A percentile compares a stretch with the other conserved stretches of the same genome.
Evolutionary conservation across 2,797 vertebrate genomes (phyloP).

Genomic region (Sus cebifrons): DNA sequence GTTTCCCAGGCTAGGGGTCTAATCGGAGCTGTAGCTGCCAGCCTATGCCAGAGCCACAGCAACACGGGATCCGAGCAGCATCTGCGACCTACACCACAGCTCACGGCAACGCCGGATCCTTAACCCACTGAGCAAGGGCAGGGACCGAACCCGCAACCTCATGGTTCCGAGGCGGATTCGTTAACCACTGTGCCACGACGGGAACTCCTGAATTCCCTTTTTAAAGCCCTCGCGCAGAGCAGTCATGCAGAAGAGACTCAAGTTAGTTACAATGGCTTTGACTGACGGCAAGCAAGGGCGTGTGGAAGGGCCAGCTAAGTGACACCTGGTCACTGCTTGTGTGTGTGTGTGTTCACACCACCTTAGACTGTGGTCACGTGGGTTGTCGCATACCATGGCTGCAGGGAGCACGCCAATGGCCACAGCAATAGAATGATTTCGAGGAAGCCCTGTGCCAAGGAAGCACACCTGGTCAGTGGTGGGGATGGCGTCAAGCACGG

Average conservation of each 20-base stretch:
- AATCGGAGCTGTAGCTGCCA: too few relatives aligned
- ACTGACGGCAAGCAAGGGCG: neutral
- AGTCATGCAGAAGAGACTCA: neutral
- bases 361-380: neutral
- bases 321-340: neutral
- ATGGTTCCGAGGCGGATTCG: too few relatives aligned
- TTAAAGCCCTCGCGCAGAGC: slow-evolving; percentile 49
- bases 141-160: too few relatives aligned
- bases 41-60: too few relatives aligned
- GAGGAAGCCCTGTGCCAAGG: neutral
- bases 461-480: neutral
- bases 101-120: too few relatives aligned
- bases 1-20: too few relatives aligned
- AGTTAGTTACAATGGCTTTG: neutral
- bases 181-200: too few relatives aligned
- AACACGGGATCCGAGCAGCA: too few relatives aligned
- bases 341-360: accelerated
- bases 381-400: accelerated
- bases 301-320: neutral
- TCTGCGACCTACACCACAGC: too few relatives aligned
- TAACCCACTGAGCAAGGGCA: too few relatives aligned
- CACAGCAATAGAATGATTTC: neutral
- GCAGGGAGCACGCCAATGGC: accelerated
- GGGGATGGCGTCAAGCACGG: neutral
- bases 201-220: slow-evolving; percentile 46